These are phyloP conservation scores for Entelurus aequoreus DNA, from an alignment of 2,113 vertebrate species.

Conservation along the genomic window DNA sequence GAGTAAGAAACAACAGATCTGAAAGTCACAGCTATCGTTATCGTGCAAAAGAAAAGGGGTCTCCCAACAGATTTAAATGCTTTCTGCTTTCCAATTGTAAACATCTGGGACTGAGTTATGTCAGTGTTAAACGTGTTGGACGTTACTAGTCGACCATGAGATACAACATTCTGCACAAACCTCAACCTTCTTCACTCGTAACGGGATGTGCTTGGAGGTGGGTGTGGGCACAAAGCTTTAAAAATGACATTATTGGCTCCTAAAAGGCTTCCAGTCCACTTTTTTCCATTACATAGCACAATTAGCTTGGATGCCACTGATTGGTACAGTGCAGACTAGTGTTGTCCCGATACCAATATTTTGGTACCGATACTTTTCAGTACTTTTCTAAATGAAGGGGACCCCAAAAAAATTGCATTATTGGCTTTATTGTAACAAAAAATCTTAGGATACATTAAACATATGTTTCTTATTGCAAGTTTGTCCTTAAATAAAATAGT, in stretches of 20 bases:
- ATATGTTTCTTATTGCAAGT: no score
- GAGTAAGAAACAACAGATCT: slow-evolving; percentile 56
- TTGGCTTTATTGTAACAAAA: no score
- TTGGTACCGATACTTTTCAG: no score
- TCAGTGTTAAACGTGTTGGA: slow-evolving; percentile 66
- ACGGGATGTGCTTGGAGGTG: slow-evolving; percentile 32
- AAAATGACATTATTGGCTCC: slow-evolving; percentile 36
- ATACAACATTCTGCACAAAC: slow-evolving; percentile 58
- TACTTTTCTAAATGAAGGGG: no score
- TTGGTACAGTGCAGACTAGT: slow-evolving; percentile 14
- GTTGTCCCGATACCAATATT: no score
- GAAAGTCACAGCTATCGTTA: slow-evolving; percentile 65
- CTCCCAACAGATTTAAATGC: slow-evolving; percentile 50
- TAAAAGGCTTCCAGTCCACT: slow-evolving; percentile 23
- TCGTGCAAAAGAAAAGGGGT: slow-evolving; percentile 50
- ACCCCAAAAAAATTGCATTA: no score
- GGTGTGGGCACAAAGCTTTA: slow-evolving; percentile 44
- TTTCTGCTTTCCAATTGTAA: slow-evolving; percentile 58
- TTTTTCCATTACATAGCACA: slow-evolving; percentile 46
- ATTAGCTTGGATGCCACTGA: slow-evolving; percentile 25
- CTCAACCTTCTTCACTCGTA: slow-evolving; percentile 49
- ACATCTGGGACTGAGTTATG: slow-evolving; percentile 71
- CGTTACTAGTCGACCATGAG: slow-evolving; percentile 58
- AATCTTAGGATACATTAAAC: no score
- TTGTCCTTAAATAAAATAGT: no score